Evolutionary conservation across 2,797 vertebrate species (phyloP).

Genomic region (Pantherophis alleghaniensis): DNA sequence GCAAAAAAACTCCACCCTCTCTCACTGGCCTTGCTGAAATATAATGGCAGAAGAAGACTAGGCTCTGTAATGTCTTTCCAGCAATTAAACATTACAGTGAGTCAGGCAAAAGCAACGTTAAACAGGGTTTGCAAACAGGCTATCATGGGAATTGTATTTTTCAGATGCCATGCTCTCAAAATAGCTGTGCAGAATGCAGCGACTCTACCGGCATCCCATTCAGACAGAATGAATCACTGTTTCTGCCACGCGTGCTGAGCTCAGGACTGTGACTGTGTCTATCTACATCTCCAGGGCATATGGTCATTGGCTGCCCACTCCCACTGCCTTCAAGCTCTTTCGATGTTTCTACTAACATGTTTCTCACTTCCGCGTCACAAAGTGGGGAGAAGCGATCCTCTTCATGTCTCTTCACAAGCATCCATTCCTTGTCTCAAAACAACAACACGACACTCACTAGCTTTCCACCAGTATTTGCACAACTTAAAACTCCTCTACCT

Average conservation of each 20-base stretch:
- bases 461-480: not conserved
- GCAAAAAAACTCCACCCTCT: not conserved
- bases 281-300: not conserved
- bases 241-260: not conserved
- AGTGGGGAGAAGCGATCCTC: not conserved
- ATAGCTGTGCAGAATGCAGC: constrained; percentile 40
- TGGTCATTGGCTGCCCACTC: not conserved
- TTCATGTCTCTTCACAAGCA: not conserved
- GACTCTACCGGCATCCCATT: constrained; percentile 28
- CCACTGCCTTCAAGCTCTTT: not conserved
- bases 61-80: not conserved
- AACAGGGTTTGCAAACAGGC: constrained; percentile 52
- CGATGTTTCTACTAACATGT: not conserved
- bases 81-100: not conserved
- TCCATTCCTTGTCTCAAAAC: not conserved
- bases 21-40: too few relatives aligned
- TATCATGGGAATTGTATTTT: constrained; percentile 47
- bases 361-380: not conserved
- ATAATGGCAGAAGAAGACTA: not conserved
- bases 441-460: not conserved
- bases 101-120: constrained; percentile 17
- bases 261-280: not conserved
- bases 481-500: not conserved
- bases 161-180: constrained; percentile 36
- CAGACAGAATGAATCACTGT: constrained; percentile 20